Conservation (phyloP, 2,888 invertebrate species). For the Tenodera sinensis region DNA sequence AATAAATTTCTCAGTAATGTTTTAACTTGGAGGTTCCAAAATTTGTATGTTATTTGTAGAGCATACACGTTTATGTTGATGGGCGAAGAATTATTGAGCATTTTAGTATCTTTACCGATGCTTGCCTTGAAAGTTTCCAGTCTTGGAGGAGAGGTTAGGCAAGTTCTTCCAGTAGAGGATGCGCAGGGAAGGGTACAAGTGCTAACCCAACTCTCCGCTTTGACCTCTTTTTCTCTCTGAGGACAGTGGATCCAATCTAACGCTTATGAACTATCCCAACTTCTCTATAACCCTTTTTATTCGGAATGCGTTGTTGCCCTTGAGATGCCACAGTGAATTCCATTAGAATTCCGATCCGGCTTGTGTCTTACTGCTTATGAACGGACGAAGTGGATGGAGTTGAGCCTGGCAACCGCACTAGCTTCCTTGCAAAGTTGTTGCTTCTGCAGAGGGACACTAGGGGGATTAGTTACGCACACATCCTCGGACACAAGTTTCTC, state of each 20-base stretch:
- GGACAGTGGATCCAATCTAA: not conserved
- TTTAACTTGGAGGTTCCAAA: no score
- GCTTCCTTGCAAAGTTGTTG: not conserved
- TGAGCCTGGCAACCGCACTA: not conserved
- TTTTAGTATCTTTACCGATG: no score
- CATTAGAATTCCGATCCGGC: slow-evolving; percentile 6
- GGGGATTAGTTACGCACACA: not conserved
- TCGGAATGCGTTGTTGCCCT: not conserved
- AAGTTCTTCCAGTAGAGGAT: not conserved
- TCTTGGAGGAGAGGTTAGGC: not conserved
- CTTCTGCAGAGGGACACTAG: not conserved
- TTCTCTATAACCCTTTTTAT: not conserved
- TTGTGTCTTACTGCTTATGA: not conserved
- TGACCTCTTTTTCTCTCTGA: not conserved
- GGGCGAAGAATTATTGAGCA: no score
- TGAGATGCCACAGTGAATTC: not conserved
- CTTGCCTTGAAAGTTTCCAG: no score
- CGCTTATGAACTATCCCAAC: not conserved
- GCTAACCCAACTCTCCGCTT: not conserved
- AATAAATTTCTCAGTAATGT: no score
- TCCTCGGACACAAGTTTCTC: not conserved
- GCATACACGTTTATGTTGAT: no score
- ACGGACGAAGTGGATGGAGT: not conserved
- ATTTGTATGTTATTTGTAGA: no score
- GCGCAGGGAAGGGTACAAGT: no score